phyloP scores from a whole-genome alignment of 2,797 vertebrate genomes.

The Poeciliopsis infans region DNA sequence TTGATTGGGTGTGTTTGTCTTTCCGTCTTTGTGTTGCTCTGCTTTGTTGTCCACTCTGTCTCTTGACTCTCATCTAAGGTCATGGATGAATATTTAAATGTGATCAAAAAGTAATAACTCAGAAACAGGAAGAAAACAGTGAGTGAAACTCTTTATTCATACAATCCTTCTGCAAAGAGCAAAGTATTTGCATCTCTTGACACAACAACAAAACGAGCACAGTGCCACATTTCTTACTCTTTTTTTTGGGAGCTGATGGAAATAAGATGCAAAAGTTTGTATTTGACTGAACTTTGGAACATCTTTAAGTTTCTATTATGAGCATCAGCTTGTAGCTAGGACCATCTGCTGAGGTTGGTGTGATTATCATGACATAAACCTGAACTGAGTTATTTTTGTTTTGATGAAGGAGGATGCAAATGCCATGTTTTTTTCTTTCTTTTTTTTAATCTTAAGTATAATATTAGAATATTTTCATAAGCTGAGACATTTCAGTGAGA shows the following conservation, averaged over 20 bases:
- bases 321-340: not conserved
- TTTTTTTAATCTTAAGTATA: too few species aligned
- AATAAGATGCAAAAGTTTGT: constrained; percentile 7
- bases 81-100: too few species aligned
- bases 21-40: not conserved
- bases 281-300: not conserved
- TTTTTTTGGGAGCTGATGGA: not conserved
- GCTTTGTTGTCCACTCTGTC: too few species aligned
- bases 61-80: too few species aligned
- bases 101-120: not conserved
- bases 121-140: not conserved
- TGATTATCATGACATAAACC: not conserved
- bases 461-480: too few species aligned
- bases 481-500: too few species aligned
- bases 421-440: not conserved
- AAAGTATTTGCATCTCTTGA: constrained; percentile 2
- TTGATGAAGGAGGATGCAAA: too few species aligned
- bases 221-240: not conserved
- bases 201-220: not conserved
- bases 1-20: not conserved
- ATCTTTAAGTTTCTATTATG: not conserved
- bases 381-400: not conserved
- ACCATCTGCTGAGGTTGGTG: not conserved
- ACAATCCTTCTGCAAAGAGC: not conserved
- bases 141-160: not conserved